These are phyloP conservation scores for Schizaphis graminum DNA, from an alignment of 2,888 invertebrate genomes.

Conservation along the genomic window DNA sequence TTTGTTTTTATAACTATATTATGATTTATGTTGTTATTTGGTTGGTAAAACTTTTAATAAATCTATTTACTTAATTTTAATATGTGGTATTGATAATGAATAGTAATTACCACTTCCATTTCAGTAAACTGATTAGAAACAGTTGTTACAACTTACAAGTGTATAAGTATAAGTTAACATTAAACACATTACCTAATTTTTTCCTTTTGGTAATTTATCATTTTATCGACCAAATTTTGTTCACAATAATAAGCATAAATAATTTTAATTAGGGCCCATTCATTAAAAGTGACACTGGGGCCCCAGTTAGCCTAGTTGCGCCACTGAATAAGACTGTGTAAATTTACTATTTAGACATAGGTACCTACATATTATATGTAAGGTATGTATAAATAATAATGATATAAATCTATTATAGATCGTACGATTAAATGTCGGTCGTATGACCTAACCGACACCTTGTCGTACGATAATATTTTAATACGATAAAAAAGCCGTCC, in stretches of 20 bases:
- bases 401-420: too few relatives aligned
- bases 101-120: background rate
- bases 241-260: background rate
- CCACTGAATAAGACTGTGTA: too few relatives aligned
- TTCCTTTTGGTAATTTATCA: background rate
- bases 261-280: background rate
- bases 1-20: background rate
- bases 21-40: background rate
- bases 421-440: too few relatives aligned
- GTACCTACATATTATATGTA: too few relatives aligned
- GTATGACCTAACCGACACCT: too few relatives aligned
- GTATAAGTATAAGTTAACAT: background rate
- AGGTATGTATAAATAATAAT: too few relatives aligned
- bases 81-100: too few relatives aligned
- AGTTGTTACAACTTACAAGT: background rate
- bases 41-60: conserved; percentile 12
- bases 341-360: too few relatives aligned
- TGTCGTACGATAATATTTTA: too few relatives aligned
- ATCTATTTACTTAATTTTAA: background rate
- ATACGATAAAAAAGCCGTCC: too few relatives aligned
- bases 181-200: background rate
- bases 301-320: background rate
- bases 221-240: background rate
- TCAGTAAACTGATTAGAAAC: background rate
- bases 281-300: background rate